phyloP scores from a whole-genome alignment of 2,888 invertebrate species.

The Scelioninae gen. 1 region DNA sequence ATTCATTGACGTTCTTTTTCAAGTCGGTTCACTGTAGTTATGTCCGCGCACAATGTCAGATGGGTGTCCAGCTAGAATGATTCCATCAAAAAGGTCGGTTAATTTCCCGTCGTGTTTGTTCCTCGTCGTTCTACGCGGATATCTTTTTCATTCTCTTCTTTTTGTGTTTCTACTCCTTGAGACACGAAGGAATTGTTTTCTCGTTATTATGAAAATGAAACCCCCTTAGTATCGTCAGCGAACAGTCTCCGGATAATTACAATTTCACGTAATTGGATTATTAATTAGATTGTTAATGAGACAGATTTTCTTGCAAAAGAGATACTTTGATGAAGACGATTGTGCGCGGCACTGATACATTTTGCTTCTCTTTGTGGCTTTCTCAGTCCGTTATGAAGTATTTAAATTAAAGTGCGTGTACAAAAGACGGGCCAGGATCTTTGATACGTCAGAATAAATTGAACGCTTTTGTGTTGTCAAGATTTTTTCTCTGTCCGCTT shows the following conservation, averaged over 20 bases:
- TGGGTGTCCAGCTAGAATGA: too few species aligned
- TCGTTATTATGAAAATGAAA: constrained; percentile 75
- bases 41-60: background rate
- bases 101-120: too few species aligned
- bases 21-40: background rate
- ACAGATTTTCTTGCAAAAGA: constrained; percentile 78
- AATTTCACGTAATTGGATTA: constrained; percentile 82
- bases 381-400: constrained; percentile 50
- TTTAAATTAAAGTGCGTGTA: constrained; percentile 58
- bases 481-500: too few species aligned
- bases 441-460: constrained; percentile 56
- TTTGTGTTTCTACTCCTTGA: too few species aligned
- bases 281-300: constrained; percentile 84
- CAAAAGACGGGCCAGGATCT: constrained; percentile 45
- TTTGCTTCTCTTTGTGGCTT: constrained; percentile 63
- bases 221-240: constrained; percentile 29
- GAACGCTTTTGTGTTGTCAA: constrained; percentile 34
- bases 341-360: constrained; percentile 72
- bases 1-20: background rate
- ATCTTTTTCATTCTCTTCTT: too few species aligned
- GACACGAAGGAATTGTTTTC: constrained; percentile 78
- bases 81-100: too few species aligned
- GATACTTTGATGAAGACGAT: constrained; percentile 69
- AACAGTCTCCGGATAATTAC: constrained; percentile 72
- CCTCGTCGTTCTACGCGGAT: too few species aligned